These are phyloP conservation scores for Orthosia incerta DNA, from an alignment of 2,888 invertebrate species.

Conservation along the genomic window DNA sequence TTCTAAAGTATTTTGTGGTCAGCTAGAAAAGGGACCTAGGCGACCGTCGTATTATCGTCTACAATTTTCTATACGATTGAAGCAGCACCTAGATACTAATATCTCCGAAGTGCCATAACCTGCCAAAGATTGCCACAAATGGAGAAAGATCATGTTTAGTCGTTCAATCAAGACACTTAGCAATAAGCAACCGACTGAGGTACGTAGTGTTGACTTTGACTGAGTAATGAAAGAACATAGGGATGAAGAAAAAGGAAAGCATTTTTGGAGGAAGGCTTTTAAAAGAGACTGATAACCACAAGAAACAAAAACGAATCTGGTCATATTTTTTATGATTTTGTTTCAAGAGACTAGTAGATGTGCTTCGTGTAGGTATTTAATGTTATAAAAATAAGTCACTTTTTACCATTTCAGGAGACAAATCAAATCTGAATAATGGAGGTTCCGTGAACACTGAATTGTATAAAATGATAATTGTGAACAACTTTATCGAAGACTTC, in stretches of 20 bases:
- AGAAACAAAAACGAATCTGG: not conserved
- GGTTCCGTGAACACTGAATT: not conserved
- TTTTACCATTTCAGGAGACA: not conserved
- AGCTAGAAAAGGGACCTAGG: not conserved
- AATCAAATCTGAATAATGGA: not conserved
- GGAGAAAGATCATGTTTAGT: not conserved
- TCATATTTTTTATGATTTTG: no score
- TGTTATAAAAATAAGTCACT: not conserved
- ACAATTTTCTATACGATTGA: no score
- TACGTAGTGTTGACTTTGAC: not conserved
- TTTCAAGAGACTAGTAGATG: not conserved
- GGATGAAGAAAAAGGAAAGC: no score
- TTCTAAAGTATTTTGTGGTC: not conserved
- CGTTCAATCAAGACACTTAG: not conserved
- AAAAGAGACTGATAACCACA: no score
- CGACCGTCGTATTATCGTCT: no score
- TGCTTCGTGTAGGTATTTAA: not conserved
- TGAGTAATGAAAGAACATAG: not conserved
- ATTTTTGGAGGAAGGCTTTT: no score
- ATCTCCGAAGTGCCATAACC: not conserved
- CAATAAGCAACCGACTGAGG: not conserved
- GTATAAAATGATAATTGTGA: conserved; percentile 6
- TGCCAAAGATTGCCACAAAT: not conserved
- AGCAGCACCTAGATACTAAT: not conserved
- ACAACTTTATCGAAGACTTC: conserved; percentile 12